phyloP scores from a whole-genome alignment of 2,888 invertebrate species.

The Lagria hirta region DNA sequence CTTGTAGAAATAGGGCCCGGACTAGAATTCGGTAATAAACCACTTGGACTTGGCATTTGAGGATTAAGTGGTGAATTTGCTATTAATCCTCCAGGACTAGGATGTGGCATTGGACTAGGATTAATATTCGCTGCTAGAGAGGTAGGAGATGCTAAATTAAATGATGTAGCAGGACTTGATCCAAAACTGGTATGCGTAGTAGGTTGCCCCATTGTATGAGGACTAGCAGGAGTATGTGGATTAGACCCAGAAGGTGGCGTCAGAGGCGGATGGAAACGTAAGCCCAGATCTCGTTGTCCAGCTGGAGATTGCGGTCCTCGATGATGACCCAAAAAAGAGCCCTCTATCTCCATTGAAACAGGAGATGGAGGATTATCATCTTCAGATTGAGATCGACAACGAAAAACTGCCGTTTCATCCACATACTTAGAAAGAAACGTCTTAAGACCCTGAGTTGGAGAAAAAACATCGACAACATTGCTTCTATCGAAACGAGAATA shows the following conservation, averaged over 20 bases:
- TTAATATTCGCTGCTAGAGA: constrained; percentile 61
- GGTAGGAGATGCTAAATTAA: constrained; percentile 68
- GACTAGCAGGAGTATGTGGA: constrained; percentile 84
- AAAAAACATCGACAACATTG: constrained; percentile 88
- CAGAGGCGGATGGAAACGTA: constrained; percentile 83
- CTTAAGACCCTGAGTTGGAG: constrained; percentile 87
- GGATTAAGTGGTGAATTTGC: constrained; percentile 62
- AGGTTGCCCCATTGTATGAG: constrained; percentile 63
- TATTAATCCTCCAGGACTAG: constrained; percentile 62
- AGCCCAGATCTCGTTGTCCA: constrained; percentile 62
- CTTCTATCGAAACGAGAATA: constrained; percentile 91
- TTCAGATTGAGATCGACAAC: constrained; percentile 84
- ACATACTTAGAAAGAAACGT: constrained; percentile 91
- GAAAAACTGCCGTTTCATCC: constrained; percentile 82
- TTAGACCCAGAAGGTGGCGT: constrained; percentile 79
- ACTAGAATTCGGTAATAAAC: constrained; percentile 61
- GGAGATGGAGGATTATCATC: constrained; percentile 97
- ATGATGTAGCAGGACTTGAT: constrained; percentile 66
- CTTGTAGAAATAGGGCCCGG: constrained; percentile 61
- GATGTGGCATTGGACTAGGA: constrained; percentile 61
- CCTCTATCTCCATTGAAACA: constrained; percentile 72
- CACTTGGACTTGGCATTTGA: constrained; percentile 62
- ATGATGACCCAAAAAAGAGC: constrained; percentile 55
- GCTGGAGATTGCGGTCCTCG: constrained; percentile 69
- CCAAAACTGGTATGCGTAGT: constrained; percentile 62